Evolutionary conservation across 2,797 vertebrate genomes (phyloP).

Genomic region (Urocyon cinereoargenteus): DNA sequence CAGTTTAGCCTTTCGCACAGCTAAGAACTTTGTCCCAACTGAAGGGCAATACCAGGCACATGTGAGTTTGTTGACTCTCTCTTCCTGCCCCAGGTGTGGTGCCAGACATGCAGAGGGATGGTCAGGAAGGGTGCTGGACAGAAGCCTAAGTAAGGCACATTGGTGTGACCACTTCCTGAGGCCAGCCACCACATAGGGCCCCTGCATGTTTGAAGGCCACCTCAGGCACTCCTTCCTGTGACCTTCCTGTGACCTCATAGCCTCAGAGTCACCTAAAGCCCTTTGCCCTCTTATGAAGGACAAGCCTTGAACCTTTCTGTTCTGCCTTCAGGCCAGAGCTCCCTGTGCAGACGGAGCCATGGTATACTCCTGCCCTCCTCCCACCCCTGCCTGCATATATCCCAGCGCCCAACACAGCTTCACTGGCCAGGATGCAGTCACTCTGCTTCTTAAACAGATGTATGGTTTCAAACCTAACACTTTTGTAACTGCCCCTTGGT

Average conservation of each 20-base stretch:
- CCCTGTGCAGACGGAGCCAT: neutral
- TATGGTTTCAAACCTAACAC: conserved; percentile 5
- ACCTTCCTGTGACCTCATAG: conserved; percentile 3
- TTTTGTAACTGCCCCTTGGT: conserved; percentile 21
- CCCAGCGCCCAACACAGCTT: neutral
- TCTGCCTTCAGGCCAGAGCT: neutral
- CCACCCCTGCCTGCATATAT: neutral
- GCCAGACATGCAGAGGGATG: neutral
- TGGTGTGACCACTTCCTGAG: neutral
- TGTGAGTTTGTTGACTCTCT: neutral
- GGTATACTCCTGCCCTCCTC: neutral
- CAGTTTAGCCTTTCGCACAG: neutral
- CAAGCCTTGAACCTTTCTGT: neutral
- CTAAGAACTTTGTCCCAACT: neutral
- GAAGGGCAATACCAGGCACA: neutral
- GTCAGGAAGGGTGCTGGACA: neutral
- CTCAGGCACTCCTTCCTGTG: neutral
- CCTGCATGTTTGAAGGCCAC: neutral
- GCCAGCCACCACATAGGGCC: neutral
- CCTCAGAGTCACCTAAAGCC: neutral
- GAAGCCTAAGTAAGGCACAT: neutral
- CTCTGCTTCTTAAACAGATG: neutral
- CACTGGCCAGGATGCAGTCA: neutral
- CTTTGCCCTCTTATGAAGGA: neutral
- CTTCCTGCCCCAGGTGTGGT: neutral